These are phyloP conservation scores for Pogonomyrmex barbatus DNA, from an alignment of 1,140 invertebrate genomes.

Conservation along the genomic window DNA sequence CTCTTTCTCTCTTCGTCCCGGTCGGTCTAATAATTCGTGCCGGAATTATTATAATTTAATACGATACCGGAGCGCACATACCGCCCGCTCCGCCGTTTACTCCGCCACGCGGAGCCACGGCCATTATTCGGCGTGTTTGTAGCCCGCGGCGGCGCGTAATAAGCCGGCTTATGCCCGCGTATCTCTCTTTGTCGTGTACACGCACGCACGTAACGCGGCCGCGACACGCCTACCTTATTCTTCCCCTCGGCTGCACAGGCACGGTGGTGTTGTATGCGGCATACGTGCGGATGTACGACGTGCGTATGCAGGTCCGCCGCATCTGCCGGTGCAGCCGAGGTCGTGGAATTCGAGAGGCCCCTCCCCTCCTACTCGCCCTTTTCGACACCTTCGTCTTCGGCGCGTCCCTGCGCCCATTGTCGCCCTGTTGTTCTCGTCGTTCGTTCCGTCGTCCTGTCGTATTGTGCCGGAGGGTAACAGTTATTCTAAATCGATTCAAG, in stretches of 20 bases:
- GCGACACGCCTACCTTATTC: slow-evolving; percentile 78
- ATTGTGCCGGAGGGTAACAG: not conserved
- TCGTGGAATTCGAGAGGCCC: slow-evolving; percentile 58
- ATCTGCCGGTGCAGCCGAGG: slow-evolving; percentile 68
- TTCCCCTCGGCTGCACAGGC: slow-evolving; percentile 52
- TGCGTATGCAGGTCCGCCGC: slow-evolving; percentile 49
- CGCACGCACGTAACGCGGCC: slow-evolving; percentile 73
- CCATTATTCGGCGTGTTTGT: slow-evolving; percentile 81
- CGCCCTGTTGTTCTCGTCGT: slow-evolving; percentile 16
- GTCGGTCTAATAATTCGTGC: slow-evolving; percentile 74
- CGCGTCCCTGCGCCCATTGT: not conserved
- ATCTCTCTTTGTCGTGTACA: slow-evolving; percentile 74
- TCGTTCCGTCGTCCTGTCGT: not conserved
- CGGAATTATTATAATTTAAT: slow-evolving; percentile 84
- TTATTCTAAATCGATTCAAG: slow-evolving; percentile 10
- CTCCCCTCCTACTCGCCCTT: slow-evolving; percentile 53
- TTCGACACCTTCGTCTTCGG: slow-evolving; percentile 63
- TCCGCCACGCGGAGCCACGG: slow-evolving; percentile 62
- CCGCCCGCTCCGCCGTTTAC: slow-evolving; percentile 57
- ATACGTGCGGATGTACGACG: slow-evolving; percentile 54
- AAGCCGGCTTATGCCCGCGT: slow-evolving; percentile 76
- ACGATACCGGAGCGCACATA: slow-evolving; percentile 73
- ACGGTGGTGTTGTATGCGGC: slow-evolving; percentile 42
- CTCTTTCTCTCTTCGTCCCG: slow-evolving; percentile 23
- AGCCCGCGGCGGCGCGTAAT: slow-evolving; percentile 77